Evolutionary conservation across 2,888 invertebrate genomes (phyloP).

Genomic region (Hanleya hanleyi): DNA sequence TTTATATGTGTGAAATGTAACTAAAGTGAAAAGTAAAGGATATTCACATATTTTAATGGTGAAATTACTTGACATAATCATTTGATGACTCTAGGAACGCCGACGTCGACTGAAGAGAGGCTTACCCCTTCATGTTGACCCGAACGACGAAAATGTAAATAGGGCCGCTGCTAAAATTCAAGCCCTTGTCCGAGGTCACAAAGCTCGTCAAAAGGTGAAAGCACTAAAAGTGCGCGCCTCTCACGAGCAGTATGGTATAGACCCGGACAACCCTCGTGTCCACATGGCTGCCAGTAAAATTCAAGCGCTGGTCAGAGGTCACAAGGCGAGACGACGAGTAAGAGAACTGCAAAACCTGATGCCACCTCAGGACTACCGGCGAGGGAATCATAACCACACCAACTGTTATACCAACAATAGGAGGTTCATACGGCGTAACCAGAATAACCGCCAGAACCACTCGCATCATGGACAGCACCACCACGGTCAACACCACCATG

Average conservation of each 20-base stretch:
- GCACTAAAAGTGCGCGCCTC: slow-evolving; percentile 31
- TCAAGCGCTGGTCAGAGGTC: slow-evolving; percentile 52
- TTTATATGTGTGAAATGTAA: too few species aligned
- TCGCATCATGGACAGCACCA: background rate
- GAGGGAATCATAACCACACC: background rate
- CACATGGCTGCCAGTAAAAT: slow-evolving; percentile 51
- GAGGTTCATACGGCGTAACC: background rate
- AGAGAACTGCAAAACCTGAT: slow-evolving; percentile 1
- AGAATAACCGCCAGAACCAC: background rate
- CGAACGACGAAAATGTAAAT: background rate
- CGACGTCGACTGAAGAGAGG: too few species aligned
- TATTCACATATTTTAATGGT: too few species aligned
- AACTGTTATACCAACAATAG: background rate
- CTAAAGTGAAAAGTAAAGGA: too few species aligned
- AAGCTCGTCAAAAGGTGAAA: slow-evolving; percentile 43
- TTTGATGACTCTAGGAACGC: too few species aligned
- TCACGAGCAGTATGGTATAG: slow-evolving; percentile 8
- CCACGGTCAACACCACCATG: background rate
- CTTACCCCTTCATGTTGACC: slow-evolving; percentile 2
- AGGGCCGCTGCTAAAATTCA: slow-evolving; percentile 58
- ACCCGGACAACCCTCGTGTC: slow-evolving; percentile 32
- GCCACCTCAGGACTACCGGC: background rate
- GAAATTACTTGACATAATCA: too few species aligned
- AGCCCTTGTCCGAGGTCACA: slow-evolving; percentile 52
- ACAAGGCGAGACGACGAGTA: slow-evolving; percentile 42